phyloP scores from a whole-genome alignment of 2,113 vertebrate species.

The Cynopterus brachyotis region DNA sequence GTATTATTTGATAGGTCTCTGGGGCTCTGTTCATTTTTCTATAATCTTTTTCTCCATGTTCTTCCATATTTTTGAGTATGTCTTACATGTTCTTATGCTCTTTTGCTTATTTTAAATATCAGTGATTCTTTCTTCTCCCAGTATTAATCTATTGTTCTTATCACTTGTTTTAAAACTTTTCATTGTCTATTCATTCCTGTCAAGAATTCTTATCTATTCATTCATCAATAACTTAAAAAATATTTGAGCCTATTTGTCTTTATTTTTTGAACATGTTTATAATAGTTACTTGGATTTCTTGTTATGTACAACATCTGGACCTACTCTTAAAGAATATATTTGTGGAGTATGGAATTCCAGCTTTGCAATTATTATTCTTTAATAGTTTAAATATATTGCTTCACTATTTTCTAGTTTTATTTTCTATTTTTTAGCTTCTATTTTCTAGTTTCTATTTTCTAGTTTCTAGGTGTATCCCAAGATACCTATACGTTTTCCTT shows the following conservation, averaged over 20 bases:
- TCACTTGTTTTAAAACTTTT: not conserved
- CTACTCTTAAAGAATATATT: not conserved
- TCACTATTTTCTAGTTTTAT: not conserved
- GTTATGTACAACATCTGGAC: not conserved
- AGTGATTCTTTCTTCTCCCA: not conserved
- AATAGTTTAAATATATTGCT: not conserved
- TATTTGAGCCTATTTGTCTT: not conserved
- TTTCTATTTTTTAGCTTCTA: no score
- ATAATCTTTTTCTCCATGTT: not conserved
- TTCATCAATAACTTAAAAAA: not conserved
- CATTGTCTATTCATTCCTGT: not conserved
- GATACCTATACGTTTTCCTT: not conserved
- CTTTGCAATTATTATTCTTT: not conserved
- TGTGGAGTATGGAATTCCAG: not conserved
- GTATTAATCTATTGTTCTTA: not conserved
- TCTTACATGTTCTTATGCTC: no score
- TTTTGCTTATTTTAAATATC: not conserved
- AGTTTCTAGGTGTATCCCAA: not conserved
- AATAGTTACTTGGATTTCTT: not conserved
- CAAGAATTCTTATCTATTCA: not conserved
- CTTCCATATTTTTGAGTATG: no score
- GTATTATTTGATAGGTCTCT: not conserved
- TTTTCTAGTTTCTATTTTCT: not conserved
- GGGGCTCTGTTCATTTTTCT: not conserved
- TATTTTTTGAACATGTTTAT: not conserved